Conservation (phyloP, 2,113 vertebrate species). For the Cepphus grylle region DNA sequence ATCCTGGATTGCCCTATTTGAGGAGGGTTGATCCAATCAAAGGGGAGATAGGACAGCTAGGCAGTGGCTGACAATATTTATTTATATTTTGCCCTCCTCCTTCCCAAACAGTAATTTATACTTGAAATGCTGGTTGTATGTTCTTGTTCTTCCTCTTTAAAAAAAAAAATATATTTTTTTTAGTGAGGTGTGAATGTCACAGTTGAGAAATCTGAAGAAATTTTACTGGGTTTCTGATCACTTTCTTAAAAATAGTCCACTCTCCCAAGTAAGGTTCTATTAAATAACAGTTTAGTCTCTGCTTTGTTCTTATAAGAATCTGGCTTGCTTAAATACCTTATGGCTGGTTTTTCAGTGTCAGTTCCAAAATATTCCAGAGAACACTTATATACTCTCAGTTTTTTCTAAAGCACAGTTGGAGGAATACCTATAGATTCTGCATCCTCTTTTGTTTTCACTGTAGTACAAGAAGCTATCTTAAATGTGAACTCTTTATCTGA, state of each 20-base stretch:
- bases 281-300: not conserved
- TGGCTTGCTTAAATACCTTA: not conserved
- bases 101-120: not conserved
- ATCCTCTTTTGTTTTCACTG: not conserved
- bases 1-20: constrained; percentile 60
- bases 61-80: not conserved
- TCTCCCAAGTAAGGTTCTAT: not conserved
- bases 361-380: not conserved
- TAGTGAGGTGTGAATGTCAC: not conserved
- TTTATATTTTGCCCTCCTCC: not conserved
- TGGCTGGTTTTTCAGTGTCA: not conserved
- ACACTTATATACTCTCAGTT: accelerated
- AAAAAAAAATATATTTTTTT: not conserved
- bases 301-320: not conserved
- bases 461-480: not conserved
- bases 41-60: not conserved
- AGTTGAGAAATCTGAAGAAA: not conserved
- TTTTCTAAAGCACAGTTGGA: not conserved
- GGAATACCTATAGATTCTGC: not conserved
- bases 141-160: not conserved
- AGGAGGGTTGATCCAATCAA: constrained; percentile 8
- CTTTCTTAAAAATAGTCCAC: not conserved
- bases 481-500: not conserved
- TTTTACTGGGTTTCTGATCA: not conserved
- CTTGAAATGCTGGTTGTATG: not conserved